Evolutionary conservation across 2,113 vertebrate genomes (phyloP).

Genomic region (Gallinago paraguaiae): DNA sequence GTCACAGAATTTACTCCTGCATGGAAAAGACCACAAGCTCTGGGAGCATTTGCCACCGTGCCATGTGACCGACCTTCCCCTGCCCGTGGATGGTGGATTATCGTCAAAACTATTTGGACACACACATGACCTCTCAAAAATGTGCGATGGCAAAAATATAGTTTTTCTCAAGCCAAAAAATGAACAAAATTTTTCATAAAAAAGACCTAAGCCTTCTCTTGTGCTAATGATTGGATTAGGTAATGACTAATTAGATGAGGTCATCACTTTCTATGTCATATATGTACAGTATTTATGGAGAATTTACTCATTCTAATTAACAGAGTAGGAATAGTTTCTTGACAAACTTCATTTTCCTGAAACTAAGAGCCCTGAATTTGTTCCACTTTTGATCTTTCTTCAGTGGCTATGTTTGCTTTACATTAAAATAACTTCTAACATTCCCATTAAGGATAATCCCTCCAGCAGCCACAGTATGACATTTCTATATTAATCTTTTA

Average conservation of each 20-base stretch:
- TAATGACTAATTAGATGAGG: constrained; percentile 59
- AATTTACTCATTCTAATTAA: constrained; percentile 50
- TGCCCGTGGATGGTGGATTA: background rate
- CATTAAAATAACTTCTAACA: constrained; percentile 69
- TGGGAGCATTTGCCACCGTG: background rate
- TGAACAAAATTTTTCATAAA: background rate
- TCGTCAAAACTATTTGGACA: background rate
- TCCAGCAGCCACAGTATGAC: constrained; percentile 62
- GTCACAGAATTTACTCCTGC: background rate
- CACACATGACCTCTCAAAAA: constrained; percentile 27
- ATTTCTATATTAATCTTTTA: constrained; percentile 72
- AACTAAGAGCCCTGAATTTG: constrained; percentile 42
- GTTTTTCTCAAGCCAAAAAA: background rate
- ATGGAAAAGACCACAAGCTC: background rate
- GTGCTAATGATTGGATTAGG: constrained; percentile 38
- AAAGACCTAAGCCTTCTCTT: background rate
- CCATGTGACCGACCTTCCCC: constrained; percentile 2
- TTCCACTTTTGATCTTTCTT: constrained; percentile 66
- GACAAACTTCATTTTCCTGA: constrained; percentile 58
- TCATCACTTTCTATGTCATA: constrained; percentile 41
- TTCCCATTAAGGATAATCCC: constrained; percentile 71
- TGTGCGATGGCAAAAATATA: background rate
- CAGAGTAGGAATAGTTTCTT: constrained; percentile 31
- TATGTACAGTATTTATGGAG: constrained; percentile 25
- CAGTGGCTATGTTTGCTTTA: constrained; percentile 64